A percentile compares a stretch with the other conserved stretches of the same genome.
Conservation (phyloP, 2,888 invertebrate species). For the Apodemia duryi region DNA sequence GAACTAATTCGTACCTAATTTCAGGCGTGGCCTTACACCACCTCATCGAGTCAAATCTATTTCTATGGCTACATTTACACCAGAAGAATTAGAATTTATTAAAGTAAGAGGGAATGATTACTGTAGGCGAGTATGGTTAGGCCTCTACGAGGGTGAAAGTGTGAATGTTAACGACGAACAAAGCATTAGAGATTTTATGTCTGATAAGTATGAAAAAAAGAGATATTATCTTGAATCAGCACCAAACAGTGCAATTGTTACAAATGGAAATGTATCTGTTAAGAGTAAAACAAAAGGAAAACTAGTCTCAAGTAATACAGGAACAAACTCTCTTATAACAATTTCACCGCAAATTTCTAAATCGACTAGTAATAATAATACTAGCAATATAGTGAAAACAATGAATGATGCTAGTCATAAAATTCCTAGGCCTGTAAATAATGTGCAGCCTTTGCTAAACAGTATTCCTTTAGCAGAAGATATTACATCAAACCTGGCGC, state of each 20-base stretch:
- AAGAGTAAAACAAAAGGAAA: conserved; percentile 58
- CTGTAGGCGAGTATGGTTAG: conserved; percentile 95
- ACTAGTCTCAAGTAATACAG: conserved; percentile 41
- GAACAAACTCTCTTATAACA: conserved; percentile 58
- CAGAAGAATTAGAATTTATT: conserved; percentile 96
- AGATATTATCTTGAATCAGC: conserved; percentile 79
- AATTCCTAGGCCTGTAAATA: conserved; percentile 57
- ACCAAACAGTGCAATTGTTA: conserved; percentile 41
- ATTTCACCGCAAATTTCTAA: conserved; percentile 56
- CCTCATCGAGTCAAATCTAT: conserved; percentile 99
- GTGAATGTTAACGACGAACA: conserved; percentile 91
- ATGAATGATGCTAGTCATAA: conserved; percentile 53
- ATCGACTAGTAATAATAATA: conserved; percentile 44
- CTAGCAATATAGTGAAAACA: conserved; percentile 50
- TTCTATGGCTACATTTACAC: conserved; percentile 98
- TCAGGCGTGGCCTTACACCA: conserved; percentile 96
- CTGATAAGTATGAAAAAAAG: conserved; percentile 96
- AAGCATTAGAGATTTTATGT: conserved; percentile 94
- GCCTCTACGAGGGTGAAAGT: conserved; percentile 87
- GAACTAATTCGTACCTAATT: conserved; percentile 64
- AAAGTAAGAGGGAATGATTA: conserved; percentile 95
- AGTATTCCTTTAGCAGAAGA: conserved; percentile 35
- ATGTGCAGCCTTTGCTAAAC: conserved; percentile 42
- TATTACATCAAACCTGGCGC: conserved; percentile 34
- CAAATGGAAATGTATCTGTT: conserved; percentile 50